phyloP scores from a whole-genome alignment of 2,797 vertebrate species.

The Urosaurus nigricauda region DNA sequence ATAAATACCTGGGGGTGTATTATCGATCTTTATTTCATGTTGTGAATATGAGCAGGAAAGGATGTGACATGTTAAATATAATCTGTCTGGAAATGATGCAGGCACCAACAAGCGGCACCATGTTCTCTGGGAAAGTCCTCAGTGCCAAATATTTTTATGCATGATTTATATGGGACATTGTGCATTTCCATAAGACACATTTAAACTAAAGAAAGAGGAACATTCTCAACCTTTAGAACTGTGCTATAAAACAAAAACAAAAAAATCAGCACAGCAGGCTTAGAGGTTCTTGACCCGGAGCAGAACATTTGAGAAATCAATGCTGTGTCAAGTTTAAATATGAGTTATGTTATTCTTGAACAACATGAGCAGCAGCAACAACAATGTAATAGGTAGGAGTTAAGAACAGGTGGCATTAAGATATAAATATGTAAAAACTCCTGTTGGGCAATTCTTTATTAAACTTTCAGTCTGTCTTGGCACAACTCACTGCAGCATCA shows the following conservation, averaged over 20 bases:
- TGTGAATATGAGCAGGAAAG: accelerated
- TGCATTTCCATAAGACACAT: not conserved
- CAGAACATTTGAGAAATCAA: not conserved
- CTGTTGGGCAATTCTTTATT: not conserved
- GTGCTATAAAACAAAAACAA: not conserved
- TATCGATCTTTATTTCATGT: not conserved
- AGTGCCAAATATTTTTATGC: slow-evolving; percentile 24
- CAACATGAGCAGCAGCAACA: not conserved
- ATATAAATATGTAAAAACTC: not conserved
- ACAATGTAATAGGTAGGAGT: not conserved
- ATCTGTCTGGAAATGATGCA: not conserved
- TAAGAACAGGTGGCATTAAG: not conserved
- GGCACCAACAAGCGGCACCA: not conserved
- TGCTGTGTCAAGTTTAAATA: slow-evolving; percentile 26
- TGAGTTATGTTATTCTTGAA: not conserved
- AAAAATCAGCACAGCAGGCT: not conserved
- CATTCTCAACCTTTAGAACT: slow-evolving; percentile 24
- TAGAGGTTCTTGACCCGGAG: not conserved
- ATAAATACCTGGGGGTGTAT: not conserved
- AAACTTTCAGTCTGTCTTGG: not conserved
- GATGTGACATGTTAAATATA: not conserved
- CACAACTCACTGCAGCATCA: not conserved
- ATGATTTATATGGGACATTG: slow-evolving; percentile 58
- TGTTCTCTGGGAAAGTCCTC: not conserved
- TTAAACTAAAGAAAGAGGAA: slow-evolving; percentile 4